phyloP scores from a whole-genome alignment of 2,113 vertebrate species.

The Istiophorus platypterus region DNA sequence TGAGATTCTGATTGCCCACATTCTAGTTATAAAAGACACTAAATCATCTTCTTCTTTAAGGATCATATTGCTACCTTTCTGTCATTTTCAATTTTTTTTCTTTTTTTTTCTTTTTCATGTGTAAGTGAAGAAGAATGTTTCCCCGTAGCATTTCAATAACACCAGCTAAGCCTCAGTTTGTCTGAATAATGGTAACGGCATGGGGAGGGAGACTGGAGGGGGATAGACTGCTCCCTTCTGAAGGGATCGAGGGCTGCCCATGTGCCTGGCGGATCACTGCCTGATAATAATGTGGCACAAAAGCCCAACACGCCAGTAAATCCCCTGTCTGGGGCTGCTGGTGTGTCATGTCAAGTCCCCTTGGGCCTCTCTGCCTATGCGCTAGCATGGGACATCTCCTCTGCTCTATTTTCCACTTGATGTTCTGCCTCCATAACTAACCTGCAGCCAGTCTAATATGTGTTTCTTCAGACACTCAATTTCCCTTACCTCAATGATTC shows the following conservation, averaged over 20 bases:
- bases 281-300: conserved; percentile 80
- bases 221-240: conserved; percentile 63
- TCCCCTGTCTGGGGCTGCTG: conserved; percentile 65
- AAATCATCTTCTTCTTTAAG: conserved; percentile 14
- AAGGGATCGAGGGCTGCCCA: conserved; percentile 68
- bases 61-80: conserved; percentile 19
- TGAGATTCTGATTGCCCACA: conserved; percentile 1
- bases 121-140: conserved; percentile 47
- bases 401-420: conserved; percentile 65
- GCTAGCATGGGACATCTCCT: conserved; percentile 60
- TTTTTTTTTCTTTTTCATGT: conserved; percentile 39
- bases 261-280: conserved; percentile 74
- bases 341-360: conserved; percentile 73
- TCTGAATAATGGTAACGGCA: conserved; percentile 61
- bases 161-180: conserved; percentile 62
- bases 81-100: conserved; percentile 40
- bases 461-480: conserved; percentile 58
- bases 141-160: conserved; percentile 67
- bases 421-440: conserved; percentile 64
- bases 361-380: conserved; percentile 52
- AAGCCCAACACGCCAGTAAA: conserved; percentile 74
- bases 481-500: conserved; percentile 56
- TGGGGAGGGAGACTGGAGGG: conserved; percentile 61
- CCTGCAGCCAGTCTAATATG: conserved; percentile 66
- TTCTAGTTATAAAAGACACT: conserved; percentile 10